Percentiles rank a stretch among this genome's conserved stretches.
Conservation (phyloP, 2,888 invertebrate genomes). For the Archaeoteleia sp. region DNA sequence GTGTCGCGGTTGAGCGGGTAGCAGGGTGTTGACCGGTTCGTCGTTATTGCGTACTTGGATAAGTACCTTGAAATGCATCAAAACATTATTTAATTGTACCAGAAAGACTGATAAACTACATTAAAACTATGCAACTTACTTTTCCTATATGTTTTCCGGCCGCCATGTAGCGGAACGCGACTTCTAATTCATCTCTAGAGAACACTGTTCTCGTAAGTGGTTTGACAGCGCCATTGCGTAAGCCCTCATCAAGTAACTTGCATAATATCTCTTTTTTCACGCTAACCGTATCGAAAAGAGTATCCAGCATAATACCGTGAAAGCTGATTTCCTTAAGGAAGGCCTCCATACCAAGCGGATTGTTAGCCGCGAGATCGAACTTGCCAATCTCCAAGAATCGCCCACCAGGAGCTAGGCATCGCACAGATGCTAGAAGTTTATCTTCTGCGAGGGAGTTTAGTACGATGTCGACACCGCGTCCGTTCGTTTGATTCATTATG, state of each 20-base stretch:
- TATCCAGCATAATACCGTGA: conserved; percentile 87
- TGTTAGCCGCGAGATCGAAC: conserved; percentile 85
- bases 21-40: conserved; percentile 51
- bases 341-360: conserved; percentile 79
- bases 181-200: conserved; percentile 80
- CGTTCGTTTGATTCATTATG: conserved; percentile 86
- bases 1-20: conserved; percentile 76
- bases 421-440: conserved; percentile 84
- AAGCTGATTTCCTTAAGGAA: conserved; percentile 85
- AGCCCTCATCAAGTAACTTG: conserved; percentile 80
- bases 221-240: conserved; percentile 80
- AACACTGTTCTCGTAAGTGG: conserved; percentile 83
- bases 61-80: conserved; percentile 56
- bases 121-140: conserved; percentile 68
- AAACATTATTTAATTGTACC: too few species aligned
- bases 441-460: conserved; percentile 95
- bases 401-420: conserved; percentile 79
- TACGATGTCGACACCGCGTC: conserved; percentile 92
- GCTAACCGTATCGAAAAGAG: conserved; percentile 77
- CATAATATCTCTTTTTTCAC: too few species aligned
- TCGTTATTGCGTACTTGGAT: conserved; percentile 64
- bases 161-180: conserved; percentile 82
- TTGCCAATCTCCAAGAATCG: conserved; percentile 92
- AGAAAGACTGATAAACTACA: too few species aligned
- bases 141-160: conserved; percentile 90